Base-by-base conservation (phyloP, 2,888 invertebrate species). In the Nineta flava region DNA sequence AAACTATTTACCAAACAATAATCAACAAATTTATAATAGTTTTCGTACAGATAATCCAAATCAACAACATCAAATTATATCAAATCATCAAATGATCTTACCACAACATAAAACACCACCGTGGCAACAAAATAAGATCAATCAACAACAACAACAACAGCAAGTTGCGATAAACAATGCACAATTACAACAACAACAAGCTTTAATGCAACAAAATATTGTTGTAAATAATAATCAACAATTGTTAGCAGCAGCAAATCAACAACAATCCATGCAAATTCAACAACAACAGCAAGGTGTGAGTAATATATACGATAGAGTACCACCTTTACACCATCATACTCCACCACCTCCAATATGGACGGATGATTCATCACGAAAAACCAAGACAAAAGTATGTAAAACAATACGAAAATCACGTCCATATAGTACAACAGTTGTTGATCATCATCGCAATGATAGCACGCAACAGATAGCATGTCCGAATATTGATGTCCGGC, bases 241-340 rank as follows among this genome's bases (percentile, higher is more conserved):
- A 52, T 57, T 16, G 54, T 56, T 51, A 61, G 61, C 34, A 13
- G 54, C 56, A 21, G 53, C 55, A 16, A 52, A 54, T 26, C 32
- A 46, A 16, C 41, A 50, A 56, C 56, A 41, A 53, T 58, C 7
- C 2, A 19, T 47, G 21, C 34, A 46, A 34, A 40, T 46, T 5
- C 31, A 47, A 10, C 53, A 50, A 47, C 50, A 51, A 34, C 49
- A 32, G 26, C 46, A 46, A 49, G 44, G 38, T 6, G 44, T 21
- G n/a, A 74, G 73, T 56, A 72, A 71, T 35, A 72, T 74, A 59
- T 80, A 79, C 57, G 77, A 83, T 53, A 73, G 83, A 52, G 83
- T 84, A 9, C 83, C 83, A 16, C 83, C 83, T 0, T 63, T 84
- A 42, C 83, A 83, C 55, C 82, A 81, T 60, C 81, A 83, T 68